Conservation (phyloP, 2,797 vertebrate species). For the Smutsia gigantea region DNA sequence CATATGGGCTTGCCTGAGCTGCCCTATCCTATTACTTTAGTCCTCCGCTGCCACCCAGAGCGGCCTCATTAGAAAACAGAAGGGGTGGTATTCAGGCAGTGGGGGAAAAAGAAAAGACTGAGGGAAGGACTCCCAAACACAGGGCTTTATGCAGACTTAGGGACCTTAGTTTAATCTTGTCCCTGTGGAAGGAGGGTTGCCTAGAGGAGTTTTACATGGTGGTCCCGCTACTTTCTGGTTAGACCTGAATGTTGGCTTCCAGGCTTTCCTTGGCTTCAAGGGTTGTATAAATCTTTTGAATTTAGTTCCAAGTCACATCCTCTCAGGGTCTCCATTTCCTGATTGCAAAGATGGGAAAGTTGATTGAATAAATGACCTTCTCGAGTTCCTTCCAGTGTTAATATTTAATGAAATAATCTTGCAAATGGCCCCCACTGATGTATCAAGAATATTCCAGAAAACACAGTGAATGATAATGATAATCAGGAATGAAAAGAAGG, state of each 20-base stretch:
- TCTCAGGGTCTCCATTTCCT: not conserved
- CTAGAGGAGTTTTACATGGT: not conserved
- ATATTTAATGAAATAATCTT: slow-evolving; percentile 18
- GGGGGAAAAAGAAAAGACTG: not conserved
- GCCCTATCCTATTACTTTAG: not conserved
- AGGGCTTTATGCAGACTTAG: not conserved
- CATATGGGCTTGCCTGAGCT: not conserved
- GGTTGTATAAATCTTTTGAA: not conserved
- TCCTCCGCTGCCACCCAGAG: not conserved
- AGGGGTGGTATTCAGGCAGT: not conserved
- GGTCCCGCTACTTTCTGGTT: not conserved
- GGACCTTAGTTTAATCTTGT: not conserved
- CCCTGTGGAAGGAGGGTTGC: not conserved
- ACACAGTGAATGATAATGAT: not conserved
- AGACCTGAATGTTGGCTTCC: not conserved
- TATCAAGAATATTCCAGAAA: slow-evolving; percentile 16
- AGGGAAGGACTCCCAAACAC: not conserved
- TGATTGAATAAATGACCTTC: not conserved
- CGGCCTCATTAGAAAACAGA: not conserved
- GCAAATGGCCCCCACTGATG: not conserved
- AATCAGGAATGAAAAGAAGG: not conserved
- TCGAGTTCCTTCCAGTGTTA: not conserved
- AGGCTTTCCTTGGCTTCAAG: not conserved
- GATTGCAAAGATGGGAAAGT: not conserved
- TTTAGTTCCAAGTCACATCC: not conserved